Evolutionary conservation across 2,113 vertebrate genomes (phyloP).

Genomic region (Tyto alba): DNA sequence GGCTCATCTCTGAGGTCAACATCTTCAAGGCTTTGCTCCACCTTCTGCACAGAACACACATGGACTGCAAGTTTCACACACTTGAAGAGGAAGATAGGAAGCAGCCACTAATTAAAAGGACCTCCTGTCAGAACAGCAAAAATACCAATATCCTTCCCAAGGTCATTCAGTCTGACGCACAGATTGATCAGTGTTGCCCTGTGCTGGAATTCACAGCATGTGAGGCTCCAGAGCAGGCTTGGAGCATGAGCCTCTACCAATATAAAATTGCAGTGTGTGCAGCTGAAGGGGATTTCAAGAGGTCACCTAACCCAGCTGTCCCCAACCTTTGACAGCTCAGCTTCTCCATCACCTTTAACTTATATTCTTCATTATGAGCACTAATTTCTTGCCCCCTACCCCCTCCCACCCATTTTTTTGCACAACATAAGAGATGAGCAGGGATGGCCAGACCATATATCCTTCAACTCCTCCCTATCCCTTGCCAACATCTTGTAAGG

Average conservation of each 20-base stretch:
- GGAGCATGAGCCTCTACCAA: background rate
- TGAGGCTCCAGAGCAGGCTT: background rate
- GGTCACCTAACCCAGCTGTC: background rate
- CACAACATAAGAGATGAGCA: background rate
- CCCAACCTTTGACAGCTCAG: background rate
- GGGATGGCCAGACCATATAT: fast-evolving
- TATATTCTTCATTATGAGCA: background rate
- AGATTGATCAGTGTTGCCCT: background rate
- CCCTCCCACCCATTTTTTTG: background rate
- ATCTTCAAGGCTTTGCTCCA: background rate
- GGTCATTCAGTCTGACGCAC: background rate
- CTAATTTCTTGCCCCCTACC: background rate
- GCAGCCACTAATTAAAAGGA: background rate
- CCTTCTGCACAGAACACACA: background rate
- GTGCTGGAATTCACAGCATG: background rate
- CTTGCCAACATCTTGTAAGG: background rate
- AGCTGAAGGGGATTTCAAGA: background rate
- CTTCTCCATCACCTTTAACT: background rate
- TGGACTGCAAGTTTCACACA: fast-evolving
- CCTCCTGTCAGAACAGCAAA: background rate
- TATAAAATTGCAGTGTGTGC: background rate
- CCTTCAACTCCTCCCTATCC: background rate
- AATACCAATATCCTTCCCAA: background rate
- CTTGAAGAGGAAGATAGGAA: background rate
- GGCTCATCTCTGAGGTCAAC: background rate